Base-by-base conservation (phyloP, 2,113 vertebrate genomes). In the Aspidoscelis tigris region DNA sequence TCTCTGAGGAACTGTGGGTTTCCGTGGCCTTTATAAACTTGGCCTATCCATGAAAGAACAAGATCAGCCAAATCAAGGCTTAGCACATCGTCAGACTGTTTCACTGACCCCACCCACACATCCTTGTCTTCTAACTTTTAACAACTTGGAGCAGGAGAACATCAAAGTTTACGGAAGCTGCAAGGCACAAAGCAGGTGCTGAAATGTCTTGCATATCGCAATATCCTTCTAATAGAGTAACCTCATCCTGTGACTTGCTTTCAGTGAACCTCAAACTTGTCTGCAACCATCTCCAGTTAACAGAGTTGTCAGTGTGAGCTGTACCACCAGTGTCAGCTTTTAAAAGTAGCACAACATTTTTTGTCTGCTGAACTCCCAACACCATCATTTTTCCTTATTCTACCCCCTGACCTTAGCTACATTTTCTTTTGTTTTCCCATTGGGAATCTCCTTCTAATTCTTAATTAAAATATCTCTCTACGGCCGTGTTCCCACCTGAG, bases 1-100 rank as follows among this genome's bases (percentile, higher is more conserved):
- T 16, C 12, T 58, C 71, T 78, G 14, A 77, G 66, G 73, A 84
- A 84, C 43, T 72, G 18, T 26, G 70, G 50, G 21, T 43, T 78
- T 21, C 39, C 16, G 1, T 39, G 20, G 69, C 20, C 39, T 44
- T 82, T 61, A n/a, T 73, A 61, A 82, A n/a, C 39, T 39, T 22
- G 5, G 33, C 50, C n/a, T 24, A 39, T 53, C 26, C 50, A 64
- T 61, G 71, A 47, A 43, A 61, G 66, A 26, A 69, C 41, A 11
- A 43, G 61, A 72, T 61, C 43, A 44, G 70, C 43, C 22, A 61
- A 10, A 84, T 71, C 24, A 21, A 5, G 26, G 18, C 68, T 22
- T 47, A 53, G 44, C 65, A 68, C 61, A 70, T 16, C 55, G 18
- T 24, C 61, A 53, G 53, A 69, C 68, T n/a, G 2, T 83, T 77